phyloP scores from a whole-genome alignment of 2,888 invertebrate genomes.

The Meliscaeva auricollis region DNA sequence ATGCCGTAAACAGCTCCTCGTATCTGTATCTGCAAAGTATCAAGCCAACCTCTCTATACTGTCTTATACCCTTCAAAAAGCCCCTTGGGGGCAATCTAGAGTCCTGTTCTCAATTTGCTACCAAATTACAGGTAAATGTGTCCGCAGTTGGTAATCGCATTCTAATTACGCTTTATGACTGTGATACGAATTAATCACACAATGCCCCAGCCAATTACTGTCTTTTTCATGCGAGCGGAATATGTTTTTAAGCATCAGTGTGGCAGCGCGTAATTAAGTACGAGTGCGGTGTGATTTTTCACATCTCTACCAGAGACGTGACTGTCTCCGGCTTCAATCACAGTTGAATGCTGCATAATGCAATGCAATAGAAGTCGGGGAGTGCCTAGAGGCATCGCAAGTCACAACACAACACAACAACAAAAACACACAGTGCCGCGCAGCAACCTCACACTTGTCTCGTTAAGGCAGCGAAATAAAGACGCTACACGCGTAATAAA shows the following conservation, averaged over 20 bases:
- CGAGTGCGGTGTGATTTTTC: constrained; percentile 66
- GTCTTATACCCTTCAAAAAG: constrained; percentile 9
- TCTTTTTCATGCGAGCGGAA: constrained; percentile 60
- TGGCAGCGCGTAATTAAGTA: constrained; percentile 62
- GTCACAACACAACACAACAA: neutral
- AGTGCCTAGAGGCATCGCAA: constrained; percentile 61
- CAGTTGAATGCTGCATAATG: constrained; percentile 23
- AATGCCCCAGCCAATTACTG: constrained; percentile 61
- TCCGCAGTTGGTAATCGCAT: constrained; percentile 72
- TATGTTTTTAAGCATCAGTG: constrained; percentile 62
- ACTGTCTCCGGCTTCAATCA: constrained; percentile 63
- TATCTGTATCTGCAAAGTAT: constrained; percentile 12
- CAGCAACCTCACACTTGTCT: constrained; percentile 63
- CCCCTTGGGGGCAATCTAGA: constrained; percentile 35
- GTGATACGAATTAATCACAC: constrained; percentile 75
- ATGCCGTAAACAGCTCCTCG: constrained; percentile 50
- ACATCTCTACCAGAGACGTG: constrained; percentile 70
- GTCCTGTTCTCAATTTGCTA: constrained; percentile 63
- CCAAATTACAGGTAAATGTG: constrained; percentile 74
- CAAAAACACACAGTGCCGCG: constrained; percentile 22
- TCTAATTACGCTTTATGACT: constrained; percentile 75
- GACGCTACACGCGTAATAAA: constrained; percentile 58
- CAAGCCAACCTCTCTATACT: constrained; percentile 7
- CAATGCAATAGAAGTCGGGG: constrained; percentile 60
- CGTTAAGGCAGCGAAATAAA: constrained; percentile 57